A percentile compares a stretch with the other conserved stretches of the same genome.
Conservation (phyloP, 1,140 invertebrate species). For the Drosophila paulistorum region DNA sequence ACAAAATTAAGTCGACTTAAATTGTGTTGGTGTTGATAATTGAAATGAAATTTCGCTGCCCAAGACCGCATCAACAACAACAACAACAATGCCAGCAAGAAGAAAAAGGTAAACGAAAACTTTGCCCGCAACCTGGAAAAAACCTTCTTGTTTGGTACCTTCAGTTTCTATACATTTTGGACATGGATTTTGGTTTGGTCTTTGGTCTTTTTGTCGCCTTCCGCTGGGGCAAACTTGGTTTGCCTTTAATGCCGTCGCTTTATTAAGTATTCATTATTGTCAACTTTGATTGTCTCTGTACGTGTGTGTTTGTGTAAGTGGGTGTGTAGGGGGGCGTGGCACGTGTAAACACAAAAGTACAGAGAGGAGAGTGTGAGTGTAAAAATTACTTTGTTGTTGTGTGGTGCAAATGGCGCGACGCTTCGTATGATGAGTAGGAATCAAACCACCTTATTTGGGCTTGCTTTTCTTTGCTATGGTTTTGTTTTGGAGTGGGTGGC, state of each 20-base stretch:
- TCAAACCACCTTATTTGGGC: conserved; percentile 7
- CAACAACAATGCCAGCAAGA: conserved; percentile 6
- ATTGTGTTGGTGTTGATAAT: conserved; percentile 65
- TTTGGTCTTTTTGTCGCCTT: conserved; percentile 47
- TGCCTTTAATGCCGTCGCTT: conserved; percentile 62
- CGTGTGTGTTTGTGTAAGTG: background rate
- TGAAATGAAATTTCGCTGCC: conserved; percentile 65
- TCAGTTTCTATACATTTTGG: background rate
- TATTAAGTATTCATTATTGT: conserved; percentile 80
- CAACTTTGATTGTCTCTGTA: conserved; percentile 54
- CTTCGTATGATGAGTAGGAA: conserved; percentile 18
- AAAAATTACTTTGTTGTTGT: conserved; percentile 43
- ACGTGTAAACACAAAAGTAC: background rate
- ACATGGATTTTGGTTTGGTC: conserved; percentile 30
- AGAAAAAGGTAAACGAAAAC: conserved; percentile 42
- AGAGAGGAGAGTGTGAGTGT: conserved; percentile 11
- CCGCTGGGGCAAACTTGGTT: conserved; percentile 30
- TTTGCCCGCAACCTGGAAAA: conserved; percentile 44
- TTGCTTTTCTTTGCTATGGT: too few relatives aligned
- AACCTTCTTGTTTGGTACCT: background rate
- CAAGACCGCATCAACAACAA: background rate
- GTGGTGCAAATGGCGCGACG: background rate
- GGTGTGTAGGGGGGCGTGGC: background rate
- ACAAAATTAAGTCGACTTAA: conserved; percentile 59
- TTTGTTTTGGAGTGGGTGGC: background rate